phyloP scores from a whole-genome alignment of 2,888 invertebrate species.

The Tenthredo distinguenda region DNA sequence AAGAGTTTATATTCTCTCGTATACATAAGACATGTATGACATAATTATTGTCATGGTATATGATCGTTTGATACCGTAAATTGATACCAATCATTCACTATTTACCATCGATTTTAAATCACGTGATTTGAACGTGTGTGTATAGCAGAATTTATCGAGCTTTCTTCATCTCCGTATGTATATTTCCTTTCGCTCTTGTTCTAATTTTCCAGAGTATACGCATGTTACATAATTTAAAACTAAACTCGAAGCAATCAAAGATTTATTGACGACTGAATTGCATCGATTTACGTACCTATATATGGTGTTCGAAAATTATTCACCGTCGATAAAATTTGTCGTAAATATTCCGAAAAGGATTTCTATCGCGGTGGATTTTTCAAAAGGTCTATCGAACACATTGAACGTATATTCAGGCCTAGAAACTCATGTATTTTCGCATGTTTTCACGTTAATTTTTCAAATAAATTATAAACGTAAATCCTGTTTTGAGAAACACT shows the following conservation, averaged over 20 bases:
- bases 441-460: not conserved
- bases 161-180: not conserved
- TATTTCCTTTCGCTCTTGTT: not conserved
- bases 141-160: not conserved
- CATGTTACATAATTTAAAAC: not conserved
- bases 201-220: not conserved
- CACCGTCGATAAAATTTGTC: too few species aligned
- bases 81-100: conserved; percentile 44
- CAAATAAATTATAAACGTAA: not conserved
- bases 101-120: conserved; percentile 19
- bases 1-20: conserved; percentile 6
- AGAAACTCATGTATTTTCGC: not conserved
- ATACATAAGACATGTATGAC: not conserved
- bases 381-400: too few species aligned
- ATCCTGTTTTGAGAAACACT: not conserved
- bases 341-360: not conserved
- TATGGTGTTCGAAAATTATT: not conserved
- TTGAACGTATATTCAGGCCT: not conserved
- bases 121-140: conserved; percentile 3
- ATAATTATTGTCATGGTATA: not conserved
- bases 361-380: not conserved
- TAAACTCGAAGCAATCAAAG: not conserved
- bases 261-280: not conserved
- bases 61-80: not conserved
- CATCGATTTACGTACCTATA: not conserved